phyloP scores from a whole-genome alignment of 2,888 invertebrate genomes.

The Eristalis intricaria region DNA sequence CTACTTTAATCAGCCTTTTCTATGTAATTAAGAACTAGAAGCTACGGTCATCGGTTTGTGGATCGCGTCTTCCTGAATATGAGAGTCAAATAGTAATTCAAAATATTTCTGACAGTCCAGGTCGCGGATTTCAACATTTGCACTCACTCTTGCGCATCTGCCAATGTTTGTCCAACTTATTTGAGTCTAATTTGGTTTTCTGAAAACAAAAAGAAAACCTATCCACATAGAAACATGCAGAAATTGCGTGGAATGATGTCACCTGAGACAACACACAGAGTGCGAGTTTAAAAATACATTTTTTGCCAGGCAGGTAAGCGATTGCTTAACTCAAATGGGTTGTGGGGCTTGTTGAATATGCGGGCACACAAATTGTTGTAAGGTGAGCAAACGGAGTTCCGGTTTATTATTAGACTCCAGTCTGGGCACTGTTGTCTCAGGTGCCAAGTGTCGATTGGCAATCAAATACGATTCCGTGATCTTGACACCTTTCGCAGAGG shows the following conservation, averaged over 20 bases:
- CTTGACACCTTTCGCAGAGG: no score
- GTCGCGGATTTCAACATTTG: not conserved
- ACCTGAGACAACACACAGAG: not conserved
- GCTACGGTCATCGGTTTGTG: not conserved
- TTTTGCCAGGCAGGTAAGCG: not conserved
- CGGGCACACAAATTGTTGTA: not conserved
- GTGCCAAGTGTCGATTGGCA: no score
- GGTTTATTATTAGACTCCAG: no score
- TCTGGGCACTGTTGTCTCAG: no score
- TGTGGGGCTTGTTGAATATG: not conserved
- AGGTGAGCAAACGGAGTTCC: no score
- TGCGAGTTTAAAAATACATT: not conserved
- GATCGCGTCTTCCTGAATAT: not conserved
- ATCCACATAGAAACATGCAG: not conserved
- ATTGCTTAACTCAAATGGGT: not conserved
- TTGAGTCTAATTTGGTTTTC: not conserved
- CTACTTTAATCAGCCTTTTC: not conserved
- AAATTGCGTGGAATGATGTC: not conserved
- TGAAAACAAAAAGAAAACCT: not conserved
- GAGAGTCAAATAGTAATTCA: not conserved
- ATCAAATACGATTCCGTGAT: no score
- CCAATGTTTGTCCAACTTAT: not conserved
- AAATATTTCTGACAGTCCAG: not conserved
- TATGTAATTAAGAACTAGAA: not conserved
- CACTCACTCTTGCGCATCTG: not conserved